Evolutionary conservation across 2,888 invertebrate genomes (phyloP), one percentile per base, ranked within the genome.

Genomic region (Eremobia ochroleuca): DNA sequence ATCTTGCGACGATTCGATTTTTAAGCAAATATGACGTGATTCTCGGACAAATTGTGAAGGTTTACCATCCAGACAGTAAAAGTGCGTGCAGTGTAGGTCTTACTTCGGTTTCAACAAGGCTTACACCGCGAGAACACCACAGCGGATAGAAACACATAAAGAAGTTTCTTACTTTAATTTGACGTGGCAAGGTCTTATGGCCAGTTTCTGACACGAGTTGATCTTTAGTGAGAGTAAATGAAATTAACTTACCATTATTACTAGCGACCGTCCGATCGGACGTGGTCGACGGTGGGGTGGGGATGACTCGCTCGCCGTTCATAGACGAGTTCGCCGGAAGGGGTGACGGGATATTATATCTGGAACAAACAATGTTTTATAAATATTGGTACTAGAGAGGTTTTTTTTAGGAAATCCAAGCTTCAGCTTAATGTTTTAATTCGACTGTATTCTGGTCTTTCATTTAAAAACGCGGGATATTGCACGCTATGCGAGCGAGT

Each of bases 341-440:
- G 87, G 98, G 98, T 88, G 98, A 98, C 88, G 98, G 98, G 94
- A 98, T 98, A 96, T 98, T 98, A 92, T 98, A 98, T 95, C 98
- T 98, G 94, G 0, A 85, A 86, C 65, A 64, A 74, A 73, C 18
- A 6, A 68, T 31, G 11, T 28, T 37, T 66, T 25, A 31, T 46
- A 31, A 46, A 15, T 46, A 31, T 46, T 46, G 25, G 9, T 5
- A 28, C 21, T 61, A 43, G 13, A 43, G 28, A 25, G 34, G 2
- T 25, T 5, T 34, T 34, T 25, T 5, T 13, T 61, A 61, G 11
- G 11, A 61, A 61, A 34, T 25, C 37, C 11, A 37, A 34, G 25
- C 2, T 61, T 4, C 4, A 9, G 34, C 31, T 25, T 34, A 13
- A 25, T 5, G 1, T 62, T 34, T 13, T 3, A 62, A 55, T 1